Conservation (phyloP, 2,888 invertebrate genomes). For the Achlya flavicornis region DNA sequence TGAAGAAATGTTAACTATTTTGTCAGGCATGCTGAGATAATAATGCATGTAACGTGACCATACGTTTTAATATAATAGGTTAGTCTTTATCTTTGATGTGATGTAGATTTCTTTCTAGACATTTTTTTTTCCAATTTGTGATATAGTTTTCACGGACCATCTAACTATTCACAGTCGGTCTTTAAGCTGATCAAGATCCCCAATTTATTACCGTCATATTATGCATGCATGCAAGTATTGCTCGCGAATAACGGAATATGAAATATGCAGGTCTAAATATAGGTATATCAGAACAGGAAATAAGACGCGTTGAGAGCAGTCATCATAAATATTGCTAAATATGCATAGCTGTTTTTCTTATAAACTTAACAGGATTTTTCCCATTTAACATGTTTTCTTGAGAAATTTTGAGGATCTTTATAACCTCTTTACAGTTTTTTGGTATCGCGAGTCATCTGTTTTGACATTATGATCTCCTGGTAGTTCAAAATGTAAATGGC, state of each 20-base stretch:
- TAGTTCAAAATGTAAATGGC: not conserved
- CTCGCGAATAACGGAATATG: not conserved
- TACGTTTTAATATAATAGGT: not conserved
- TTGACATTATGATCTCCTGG: constrained; percentile 5
- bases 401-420: not conserved
- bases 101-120: not conserved
- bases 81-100: not conserved
- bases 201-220: not conserved
- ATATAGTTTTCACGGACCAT: too few species aligned
- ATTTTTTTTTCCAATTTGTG: too few species aligned
- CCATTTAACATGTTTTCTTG: not conserved
- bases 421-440: not conserved
- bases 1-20: constrained; percentile 3
- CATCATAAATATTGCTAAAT: not conserved
- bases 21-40: constrained; percentile 4
- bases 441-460: not conserved
- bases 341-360: not conserved
- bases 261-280: constrained; percentile 1
- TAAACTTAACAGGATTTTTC: not conserved
- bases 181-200: too few species aligned
- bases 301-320: not conserved
- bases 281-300: not conserved
- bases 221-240: constrained; percentile 1
- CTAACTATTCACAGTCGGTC: too few species aligned
- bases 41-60: not conserved